Conservation (phyloP, 2,113 vertebrate genomes). For the Pseudopipra pipra region DNA sequence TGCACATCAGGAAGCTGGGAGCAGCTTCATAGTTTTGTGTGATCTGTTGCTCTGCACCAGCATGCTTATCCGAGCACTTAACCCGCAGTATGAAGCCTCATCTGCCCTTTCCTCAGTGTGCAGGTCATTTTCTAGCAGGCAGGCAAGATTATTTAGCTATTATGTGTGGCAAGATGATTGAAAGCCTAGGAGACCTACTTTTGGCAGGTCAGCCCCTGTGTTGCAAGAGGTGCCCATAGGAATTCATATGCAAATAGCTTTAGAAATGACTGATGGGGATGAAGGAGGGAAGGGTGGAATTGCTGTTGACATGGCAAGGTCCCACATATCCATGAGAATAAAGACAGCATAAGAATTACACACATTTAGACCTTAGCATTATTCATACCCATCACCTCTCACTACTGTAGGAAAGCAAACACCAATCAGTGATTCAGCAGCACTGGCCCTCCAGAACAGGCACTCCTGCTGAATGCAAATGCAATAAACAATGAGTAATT, state of each 20-base stretch:
- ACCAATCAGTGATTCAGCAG: conserved; percentile 13
- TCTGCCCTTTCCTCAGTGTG: conserved; percentile 31
- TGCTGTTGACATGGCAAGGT: conserved; percentile 65
- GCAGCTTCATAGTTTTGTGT: neutral
- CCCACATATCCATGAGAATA: conserved; percentile 50
- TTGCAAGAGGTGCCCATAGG: conserved; percentile 51
- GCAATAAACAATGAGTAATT: conserved; percentile 38
- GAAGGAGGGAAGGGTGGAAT: conserved; percentile 18
- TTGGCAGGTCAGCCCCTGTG: conserved; percentile 43
- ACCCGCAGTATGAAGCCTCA: neutral
- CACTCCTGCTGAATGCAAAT: conserved; percentile 48
- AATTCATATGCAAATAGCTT: conserved; percentile 81
- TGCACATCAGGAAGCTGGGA: neutral
- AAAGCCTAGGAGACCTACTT: conserved; percentile 65
- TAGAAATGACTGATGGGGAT: conserved; percentile 19
- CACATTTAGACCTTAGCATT: neutral
- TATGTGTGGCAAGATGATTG: conserved; percentile 55
- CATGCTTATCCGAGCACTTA: neutral
- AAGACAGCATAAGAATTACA: conserved; percentile 5
- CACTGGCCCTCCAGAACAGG: neutral
- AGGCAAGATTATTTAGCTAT: conserved; percentile 62
- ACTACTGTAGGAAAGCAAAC: neutral
- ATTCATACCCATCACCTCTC: conserved; percentile 42
- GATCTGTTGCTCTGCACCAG: neutral
- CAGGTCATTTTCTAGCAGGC: conserved; percentile 49